These are phyloP conservation scores for Amniataba percoides DNA, from an alignment of 2,797 vertebrate genomes.

Conservation along the genomic window DNA sequence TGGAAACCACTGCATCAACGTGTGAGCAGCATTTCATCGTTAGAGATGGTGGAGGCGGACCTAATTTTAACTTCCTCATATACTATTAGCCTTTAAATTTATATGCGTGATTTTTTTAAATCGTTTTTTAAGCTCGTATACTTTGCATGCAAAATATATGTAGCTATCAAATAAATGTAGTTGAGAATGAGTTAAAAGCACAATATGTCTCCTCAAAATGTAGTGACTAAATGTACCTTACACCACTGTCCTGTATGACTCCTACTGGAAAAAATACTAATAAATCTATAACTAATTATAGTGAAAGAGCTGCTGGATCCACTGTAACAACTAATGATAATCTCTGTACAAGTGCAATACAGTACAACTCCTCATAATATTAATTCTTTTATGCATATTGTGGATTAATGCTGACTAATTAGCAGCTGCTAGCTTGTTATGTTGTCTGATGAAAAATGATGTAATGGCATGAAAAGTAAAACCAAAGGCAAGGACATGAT, in stretches of 20 bases:
- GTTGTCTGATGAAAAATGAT: constrained; percentile 38
- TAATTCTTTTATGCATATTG: constrained; percentile 36
- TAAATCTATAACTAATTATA: not conserved
- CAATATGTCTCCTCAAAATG: not conserved
- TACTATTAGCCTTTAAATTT: too few species aligned
- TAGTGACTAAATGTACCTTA: not conserved
- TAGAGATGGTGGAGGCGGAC: not conserved
- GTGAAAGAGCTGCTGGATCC: constrained; percentile 14
- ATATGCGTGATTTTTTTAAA: too few species aligned
- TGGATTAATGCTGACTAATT: constrained; percentile 42
- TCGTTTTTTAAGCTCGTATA: too few species aligned
- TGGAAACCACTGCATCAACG: not conserved
- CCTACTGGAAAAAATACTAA: not conserved
- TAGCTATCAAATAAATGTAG: not conserved
- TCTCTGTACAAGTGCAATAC: constrained; percentile 5
- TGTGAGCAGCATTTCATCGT: not conserved
- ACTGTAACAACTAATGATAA: constrained; percentile 24
- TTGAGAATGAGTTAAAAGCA: not conserved
- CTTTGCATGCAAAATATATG: not conserved
- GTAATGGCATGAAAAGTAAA: constrained; percentile 31
- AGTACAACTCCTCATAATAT: constrained; percentile 22
- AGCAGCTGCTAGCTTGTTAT: constrained; percentile 8
- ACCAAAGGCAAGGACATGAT: constrained; percentile 3
- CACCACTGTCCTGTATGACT: not conserved
- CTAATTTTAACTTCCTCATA: not conserved